A percentile compares a stretch with the other conserved stretches of the same genome.
phyloP scores from a whole-genome alignment of 1,140 invertebrate species.

The Caenorhabditis remanei region DNA sequence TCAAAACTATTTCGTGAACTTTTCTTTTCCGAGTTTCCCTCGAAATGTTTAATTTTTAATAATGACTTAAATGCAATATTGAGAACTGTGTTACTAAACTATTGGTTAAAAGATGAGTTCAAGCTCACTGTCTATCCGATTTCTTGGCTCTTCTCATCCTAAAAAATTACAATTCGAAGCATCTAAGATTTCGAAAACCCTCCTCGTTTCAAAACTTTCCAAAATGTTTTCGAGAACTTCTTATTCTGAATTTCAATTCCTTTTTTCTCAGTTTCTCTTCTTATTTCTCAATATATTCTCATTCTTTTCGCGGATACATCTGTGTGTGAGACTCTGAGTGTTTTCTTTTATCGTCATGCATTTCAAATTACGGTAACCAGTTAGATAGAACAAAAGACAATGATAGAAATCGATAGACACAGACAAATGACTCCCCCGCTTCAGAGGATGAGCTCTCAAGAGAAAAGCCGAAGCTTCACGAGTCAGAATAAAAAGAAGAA shows the following conservation, averaged over 20 bases:
- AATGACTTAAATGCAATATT: too few relatives aligned
- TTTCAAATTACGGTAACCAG: conserved; percentile 48
- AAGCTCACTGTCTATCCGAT: too few relatives aligned
- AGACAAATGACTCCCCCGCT: conserved; percentile 44
- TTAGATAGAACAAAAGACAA: not conserved
- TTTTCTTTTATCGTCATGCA: conserved; percentile 48
- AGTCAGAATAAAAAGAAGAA: conserved; percentile 26
- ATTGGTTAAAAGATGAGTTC: too few relatives aligned
- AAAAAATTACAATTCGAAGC: too few relatives aligned
- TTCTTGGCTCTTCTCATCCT: too few relatives aligned
- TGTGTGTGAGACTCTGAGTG: conserved; percentile 8
- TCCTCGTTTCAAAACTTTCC: not conserved
- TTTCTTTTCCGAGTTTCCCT: too few relatives aligned
- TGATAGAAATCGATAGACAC: not conserved
- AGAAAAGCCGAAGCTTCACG: conserved; percentile 1
- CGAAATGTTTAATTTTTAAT: too few relatives aligned
- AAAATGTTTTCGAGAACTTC: not conserved
- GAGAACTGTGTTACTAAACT: too few relatives aligned
- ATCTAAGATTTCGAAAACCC: not conserved
- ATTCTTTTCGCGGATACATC: not conserved
- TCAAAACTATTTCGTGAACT: too few relatives aligned
- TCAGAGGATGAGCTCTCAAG: conserved; percentile 32
- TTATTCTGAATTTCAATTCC: not conserved
- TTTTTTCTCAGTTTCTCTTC: conserved; percentile 13
- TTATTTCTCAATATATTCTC: conserved; percentile 7